phyloP scores from a whole-genome alignment of 2,888 invertebrate genomes.

The Yponomeuta sedellus region DNA sequence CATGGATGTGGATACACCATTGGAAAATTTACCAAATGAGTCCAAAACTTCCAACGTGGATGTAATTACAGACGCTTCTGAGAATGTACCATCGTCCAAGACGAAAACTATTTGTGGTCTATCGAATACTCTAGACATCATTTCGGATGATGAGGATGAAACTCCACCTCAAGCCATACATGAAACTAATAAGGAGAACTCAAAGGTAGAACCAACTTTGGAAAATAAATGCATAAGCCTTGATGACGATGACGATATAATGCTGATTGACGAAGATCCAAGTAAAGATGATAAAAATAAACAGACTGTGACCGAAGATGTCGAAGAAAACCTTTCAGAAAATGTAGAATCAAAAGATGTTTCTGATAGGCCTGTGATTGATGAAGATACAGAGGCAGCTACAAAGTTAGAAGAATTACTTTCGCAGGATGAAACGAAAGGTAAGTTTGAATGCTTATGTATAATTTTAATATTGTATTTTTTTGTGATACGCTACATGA shows the following conservation, averaged over 20 bases:
- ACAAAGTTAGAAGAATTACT: conserved; percentile 5
- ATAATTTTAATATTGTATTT: too few relatives aligned
- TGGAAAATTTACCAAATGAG: conserved; percentile 15
- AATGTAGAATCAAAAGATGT: conserved; percentile 21
- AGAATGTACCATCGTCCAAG: background rate
- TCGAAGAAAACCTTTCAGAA: background rate
- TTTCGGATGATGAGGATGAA: conserved; percentile 63
- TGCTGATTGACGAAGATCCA: conserved; percentile 59
- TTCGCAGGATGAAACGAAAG: background rate
- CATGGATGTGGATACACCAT: conserved; percentile 8
- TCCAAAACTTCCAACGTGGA: conserved; percentile 20
- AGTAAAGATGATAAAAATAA: conserved; percentile 27
- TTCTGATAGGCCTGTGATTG: conserved; percentile 16
- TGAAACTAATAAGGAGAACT: conserved; percentile 20
- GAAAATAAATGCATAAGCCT: conserved; percentile 19
- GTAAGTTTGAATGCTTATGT: background rate
- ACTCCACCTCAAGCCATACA: conserved; percentile 23
- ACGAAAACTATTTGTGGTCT: conserved; percentile 34
- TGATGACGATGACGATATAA: conserved; percentile 64
- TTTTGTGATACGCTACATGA: too few relatives aligned
- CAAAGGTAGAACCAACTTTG: background rate
- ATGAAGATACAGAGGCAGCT: conserved; percentile 20
- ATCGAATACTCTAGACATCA: conserved; percentile 56
- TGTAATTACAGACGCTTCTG: conserved; percentile 20
- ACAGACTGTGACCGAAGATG: conserved; percentile 12